Evolutionary conservation across 2,113 vertebrate species (phyloP), one percentile per base, ranked within the genome.

Genomic region (Cebus imitator): DNA sequence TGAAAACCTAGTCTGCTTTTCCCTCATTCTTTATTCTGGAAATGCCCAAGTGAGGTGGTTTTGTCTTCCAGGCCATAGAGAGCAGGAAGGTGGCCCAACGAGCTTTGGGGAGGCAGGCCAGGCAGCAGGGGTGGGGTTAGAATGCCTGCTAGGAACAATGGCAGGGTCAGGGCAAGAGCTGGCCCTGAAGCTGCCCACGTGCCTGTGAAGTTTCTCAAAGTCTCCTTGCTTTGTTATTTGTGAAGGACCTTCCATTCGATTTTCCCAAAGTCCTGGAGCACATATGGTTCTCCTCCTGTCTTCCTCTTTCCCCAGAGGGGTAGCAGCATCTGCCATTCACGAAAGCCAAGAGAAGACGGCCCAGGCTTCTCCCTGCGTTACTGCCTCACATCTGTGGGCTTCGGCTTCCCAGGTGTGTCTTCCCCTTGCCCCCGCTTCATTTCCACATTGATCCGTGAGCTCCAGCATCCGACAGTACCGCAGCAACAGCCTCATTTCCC

Each of bases 1-100:
- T 96, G 80, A 91, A 75, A 92, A 61, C 14, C 18, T 64, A 78
- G 40, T 25, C 92, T 81, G 32, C 25, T 84, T 94, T 80, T 93
- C 57, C 72, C 72, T 20, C 64, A 57, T 88, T 85, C 82, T 57
- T 30, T 72, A 93, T 57, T 82, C 82, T 90, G 70, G 40, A 79
- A 87, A 90, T 80, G 64, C 35, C 73, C 80, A 68, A n/a, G 50
- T 73, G 85, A 84, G 55, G 17, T 40, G 43, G 55, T 90, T 94
- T 94, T 48, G 61, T 91, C 43, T 8, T 55, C 18, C 12, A 32
- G 52, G 55, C 58, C 45, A 5, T 12, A 12, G 78, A 70, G 72
- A 85, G 35, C 37, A 82, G 57, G 30, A 68, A 85, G 48, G 55
- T 58, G 68, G 32, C n/a, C 68, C 30, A 35, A 0, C n/a, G 72